phyloP scores from a whole-genome alignment of 2,888 invertebrate genomes.

The Eurytoma californica region DNA sequence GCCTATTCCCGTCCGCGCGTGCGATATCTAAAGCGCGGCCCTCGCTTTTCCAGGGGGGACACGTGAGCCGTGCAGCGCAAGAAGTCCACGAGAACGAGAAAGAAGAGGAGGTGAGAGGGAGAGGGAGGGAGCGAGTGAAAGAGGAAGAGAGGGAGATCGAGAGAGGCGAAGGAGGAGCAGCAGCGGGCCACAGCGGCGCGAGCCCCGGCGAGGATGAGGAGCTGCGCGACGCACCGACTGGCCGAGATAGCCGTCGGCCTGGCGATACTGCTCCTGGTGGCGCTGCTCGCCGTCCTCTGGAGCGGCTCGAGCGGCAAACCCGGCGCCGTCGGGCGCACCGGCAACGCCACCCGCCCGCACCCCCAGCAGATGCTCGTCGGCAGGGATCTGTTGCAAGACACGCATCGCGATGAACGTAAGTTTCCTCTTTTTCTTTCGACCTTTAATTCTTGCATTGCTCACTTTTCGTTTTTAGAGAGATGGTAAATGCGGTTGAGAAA shows the following conservation, averaged over 20 bases:
- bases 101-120: not conserved
- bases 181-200: not conserved
- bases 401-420: slow-evolving; percentile 32
- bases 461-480: too few species aligned
- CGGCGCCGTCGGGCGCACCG: not conserved
- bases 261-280: slow-evolving; percentile 52
- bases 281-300: slow-evolving; percentile 55
- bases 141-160: not conserved
- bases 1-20: not conserved
- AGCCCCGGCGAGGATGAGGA: slow-evolving; percentile 9
- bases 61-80: slow-evolving; percentile 17
- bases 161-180: not conserved
- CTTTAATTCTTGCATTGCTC: too few species aligned
- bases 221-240: slow-evolving; percentile 38
- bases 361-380: not conserved
- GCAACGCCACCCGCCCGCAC: not conserved
- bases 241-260: slow-evolving; percentile 53
- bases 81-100: not conserved
- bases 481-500: too few species aligned
- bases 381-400: slow-evolving; percentile 15
- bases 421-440: not conserved
- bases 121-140: not conserved
- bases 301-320: slow-evolving; percentile 40
- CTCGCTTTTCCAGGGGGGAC: slow-evolving; percentile 13
- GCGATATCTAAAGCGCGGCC: not conserved